A percentile compares a stretch with the other conserved stretches of the same genome.
phyloP scores from a whole-genome alignment of 2,888 invertebrate genomes.

The Sarcophaga caerulescens region DNA sequence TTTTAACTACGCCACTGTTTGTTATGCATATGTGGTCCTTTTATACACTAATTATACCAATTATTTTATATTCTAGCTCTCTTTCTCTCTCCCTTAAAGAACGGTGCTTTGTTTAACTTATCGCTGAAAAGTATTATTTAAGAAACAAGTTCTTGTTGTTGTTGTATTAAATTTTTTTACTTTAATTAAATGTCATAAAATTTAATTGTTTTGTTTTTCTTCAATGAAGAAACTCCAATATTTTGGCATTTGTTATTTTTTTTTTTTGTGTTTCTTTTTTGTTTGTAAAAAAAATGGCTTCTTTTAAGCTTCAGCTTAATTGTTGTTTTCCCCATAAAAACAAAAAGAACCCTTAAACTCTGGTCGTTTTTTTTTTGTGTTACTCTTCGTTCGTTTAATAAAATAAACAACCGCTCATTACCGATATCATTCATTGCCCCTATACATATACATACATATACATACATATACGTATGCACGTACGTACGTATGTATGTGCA shows the following conservation, averaged over 20 bases:
- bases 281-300: constrained; percentile 40
- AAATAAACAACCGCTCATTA: constrained; percentile 44
- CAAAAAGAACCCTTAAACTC: constrained; percentile 10
- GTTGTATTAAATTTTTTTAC: not conserved
- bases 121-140: too few relatives aligned
- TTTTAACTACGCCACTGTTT: too few relatives aligned
- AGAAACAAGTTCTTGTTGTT: constrained; percentile 13
- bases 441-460: not conserved
- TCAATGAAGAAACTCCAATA: too few relatives aligned
- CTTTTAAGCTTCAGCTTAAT: not conserved
- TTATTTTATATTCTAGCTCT: too few relatives aligned
- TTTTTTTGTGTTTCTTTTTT: not conserved
- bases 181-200: not conserved
- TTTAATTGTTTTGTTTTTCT: not conserved
- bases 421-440: constrained; percentile 5
- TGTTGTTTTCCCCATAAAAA: not conserved
- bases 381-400: not conserved
- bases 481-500: too few relatives aligned
- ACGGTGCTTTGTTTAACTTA: too few relatives aligned
- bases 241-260: not conserved
- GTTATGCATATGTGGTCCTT: too few relatives aligned
- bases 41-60: too few relatives aligned
- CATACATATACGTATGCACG: too few relatives aligned
- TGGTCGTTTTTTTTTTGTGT: constrained; percentile 32
- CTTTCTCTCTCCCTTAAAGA: too few relatives aligned